Evolutionary conservation across 2,797 vertebrate genomes (phyloP), one percentile per base, ranked within the genome.

Genomic region (Sebastes cheni): DNA sequence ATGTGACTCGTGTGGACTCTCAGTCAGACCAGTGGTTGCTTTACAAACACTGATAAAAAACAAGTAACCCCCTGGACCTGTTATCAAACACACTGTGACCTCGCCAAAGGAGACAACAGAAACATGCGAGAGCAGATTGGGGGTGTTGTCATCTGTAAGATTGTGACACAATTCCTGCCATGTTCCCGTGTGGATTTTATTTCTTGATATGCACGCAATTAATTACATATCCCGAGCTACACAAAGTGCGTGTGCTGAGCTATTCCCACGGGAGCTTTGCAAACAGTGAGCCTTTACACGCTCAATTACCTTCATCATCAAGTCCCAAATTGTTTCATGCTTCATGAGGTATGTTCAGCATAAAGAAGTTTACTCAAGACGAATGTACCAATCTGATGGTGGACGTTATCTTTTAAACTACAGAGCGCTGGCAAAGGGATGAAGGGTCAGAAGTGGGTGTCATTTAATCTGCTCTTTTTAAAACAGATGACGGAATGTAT

Each of bases 1-100:
- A 70, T 12, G 39, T 77, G 83, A 80, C 80, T 75, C 7, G 5
- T 62, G 54, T 67, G 39, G 64, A 69, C 62, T 75, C 59, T 80
- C 23, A 25, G 25, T 14, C 61, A 54, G 71, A 36, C 10, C 67
- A 14, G 68, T 56, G 56, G 72, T 59, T 61, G 69, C 74, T 84
- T 77, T 73, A 20, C 72, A 82, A 80, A 81, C 71, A 68, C 36
- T 32, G 52, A 69, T 30, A 54, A 54, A 54, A 54, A 50, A 79
- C 34, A 11, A 29, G 60, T 9, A 27, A 23, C 56, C n/a, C 77
- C 27, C 34, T 25, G 50, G 55, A 58, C 68, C 72, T 69, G 67
- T 68, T 75, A 78, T 72, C 64, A 64, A 70, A 42, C 71, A 68
- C 55, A 55, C 25, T 3, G 32, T 25, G 55, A 78, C 13, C 8